Percentiles rank a stretch among this genome's conserved stretches.
phyloP scores from a whole-genome alignment of 2,888 invertebrate species.

The Acleris sparsana region DNA sequence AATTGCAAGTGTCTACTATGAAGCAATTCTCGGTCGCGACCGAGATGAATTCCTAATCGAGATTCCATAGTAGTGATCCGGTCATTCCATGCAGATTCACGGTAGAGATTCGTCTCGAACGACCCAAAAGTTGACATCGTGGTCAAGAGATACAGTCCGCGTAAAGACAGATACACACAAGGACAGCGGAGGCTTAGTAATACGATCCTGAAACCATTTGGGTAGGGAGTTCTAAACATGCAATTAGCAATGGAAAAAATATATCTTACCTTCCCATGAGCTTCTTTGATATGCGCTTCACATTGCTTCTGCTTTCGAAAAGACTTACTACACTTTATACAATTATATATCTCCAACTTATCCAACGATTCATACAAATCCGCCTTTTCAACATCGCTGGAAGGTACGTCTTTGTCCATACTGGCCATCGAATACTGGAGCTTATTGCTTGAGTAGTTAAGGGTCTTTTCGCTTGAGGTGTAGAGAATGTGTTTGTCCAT shows the following conservation, averaged over 20 bases:
- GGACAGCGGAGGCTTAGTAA: no score
- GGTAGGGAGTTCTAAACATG: not conserved
- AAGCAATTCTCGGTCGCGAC: no score
- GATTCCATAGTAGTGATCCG: no score
- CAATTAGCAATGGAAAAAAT: not conserved
- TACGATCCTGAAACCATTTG: no score
- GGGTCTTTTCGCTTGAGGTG: conserved; percentile 65
- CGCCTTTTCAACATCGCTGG: conserved; percentile 53
- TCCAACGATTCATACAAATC: conserved; percentile 67
- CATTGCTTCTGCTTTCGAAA: conserved; percentile 86
- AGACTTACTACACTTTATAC: conserved; percentile 78
- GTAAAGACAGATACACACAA: no score
- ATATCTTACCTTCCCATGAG: conserved; percentile 68
- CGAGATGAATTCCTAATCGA: no score
- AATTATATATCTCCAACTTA: conserved; percentile 65
- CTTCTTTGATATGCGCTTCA: conserved; percentile 85
- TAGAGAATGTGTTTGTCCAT: conserved; percentile 74
- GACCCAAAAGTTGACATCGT: no score
- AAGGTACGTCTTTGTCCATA: conserved; percentile 59
- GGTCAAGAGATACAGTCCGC: no score
- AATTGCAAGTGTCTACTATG: no score
- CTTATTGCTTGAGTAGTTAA: conserved; percentile 63
- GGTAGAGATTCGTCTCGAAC: no score
- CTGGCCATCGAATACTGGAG: conserved; percentile 69
- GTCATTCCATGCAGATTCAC: no score